Evolutionary conservation across 2,797 vertebrate species (phyloP).

Genomic region (Delichon dasypus): DNA sequence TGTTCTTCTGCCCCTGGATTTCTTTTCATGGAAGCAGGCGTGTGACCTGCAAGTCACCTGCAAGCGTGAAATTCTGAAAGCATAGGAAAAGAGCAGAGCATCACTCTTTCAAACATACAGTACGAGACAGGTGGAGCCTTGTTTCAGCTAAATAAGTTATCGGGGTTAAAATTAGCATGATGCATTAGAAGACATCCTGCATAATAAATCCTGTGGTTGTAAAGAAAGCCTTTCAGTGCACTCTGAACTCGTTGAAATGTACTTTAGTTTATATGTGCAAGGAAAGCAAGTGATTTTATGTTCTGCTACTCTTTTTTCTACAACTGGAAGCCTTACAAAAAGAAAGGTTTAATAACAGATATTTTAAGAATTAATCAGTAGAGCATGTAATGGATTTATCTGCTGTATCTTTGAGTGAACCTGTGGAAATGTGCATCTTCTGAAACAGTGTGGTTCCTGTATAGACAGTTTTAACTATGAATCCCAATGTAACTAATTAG

Average conservation of each 20-base stretch:
- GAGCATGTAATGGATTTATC: background rate
- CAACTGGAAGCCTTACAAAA: background rate
- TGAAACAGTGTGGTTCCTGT: background rate
- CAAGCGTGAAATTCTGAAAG: background rate
- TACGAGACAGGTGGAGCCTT: background rate
- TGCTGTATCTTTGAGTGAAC: background rate
- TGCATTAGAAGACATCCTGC: background rate
- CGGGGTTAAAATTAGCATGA: background rate
- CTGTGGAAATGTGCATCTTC: background rate
- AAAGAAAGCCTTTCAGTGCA: background rate
- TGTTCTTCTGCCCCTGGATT: background rate
- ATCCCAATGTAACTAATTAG: constrained; percentile 45
- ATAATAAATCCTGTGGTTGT: background rate
- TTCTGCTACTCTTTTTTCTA: background rate
- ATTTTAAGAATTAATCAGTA: background rate
- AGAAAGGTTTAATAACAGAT: background rate
- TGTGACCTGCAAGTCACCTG: background rate
- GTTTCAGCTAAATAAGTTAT: background rate
- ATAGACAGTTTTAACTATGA: background rate
- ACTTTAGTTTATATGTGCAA: background rate
- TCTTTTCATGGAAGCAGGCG: background rate
- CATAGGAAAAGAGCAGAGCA: background rate
- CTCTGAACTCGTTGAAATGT: background rate
- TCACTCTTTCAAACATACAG: background rate
- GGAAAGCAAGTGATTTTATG: background rate